Evolutionary conservation across 2,888 invertebrate genomes (phyloP).

Genomic region (Herminia tarsipennalis): DNA sequence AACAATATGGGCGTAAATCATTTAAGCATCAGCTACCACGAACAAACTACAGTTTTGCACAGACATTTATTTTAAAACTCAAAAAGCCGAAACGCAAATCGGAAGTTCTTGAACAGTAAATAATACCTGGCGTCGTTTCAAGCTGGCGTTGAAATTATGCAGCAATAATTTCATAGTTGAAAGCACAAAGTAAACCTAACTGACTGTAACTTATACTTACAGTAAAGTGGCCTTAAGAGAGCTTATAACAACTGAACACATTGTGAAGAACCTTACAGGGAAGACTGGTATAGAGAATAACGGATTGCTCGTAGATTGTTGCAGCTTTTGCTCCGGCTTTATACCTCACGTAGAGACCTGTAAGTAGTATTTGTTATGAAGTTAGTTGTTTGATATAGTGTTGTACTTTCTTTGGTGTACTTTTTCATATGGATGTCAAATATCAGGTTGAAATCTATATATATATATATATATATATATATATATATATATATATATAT

Average conservation of each 20-base stretch:
- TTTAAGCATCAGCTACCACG: no score
- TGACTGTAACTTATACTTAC: conserved; percentile 49
- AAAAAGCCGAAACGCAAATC: conserved; percentile 14
- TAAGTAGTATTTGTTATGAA: conserved; percentile 25
- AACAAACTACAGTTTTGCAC: no score
- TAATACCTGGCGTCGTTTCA: conserved; percentile 41
- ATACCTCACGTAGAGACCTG: conserved; percentile 21
- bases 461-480: no score
- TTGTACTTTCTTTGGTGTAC: no score
- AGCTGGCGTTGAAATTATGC: conserved; percentile 51
- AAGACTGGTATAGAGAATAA: conserved; percentile 41
- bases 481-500: no score
- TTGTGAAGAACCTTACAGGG: conserved; percentile 46
- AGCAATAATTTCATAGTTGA: conserved; percentile 59
- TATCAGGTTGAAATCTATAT: no score
- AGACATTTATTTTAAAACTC: conserved; percentile 1
- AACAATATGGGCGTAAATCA: no score
- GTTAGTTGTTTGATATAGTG: conserved; percentile 1
- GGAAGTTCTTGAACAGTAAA: conserved; percentile 39
- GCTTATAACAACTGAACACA: conserved; percentile 55
- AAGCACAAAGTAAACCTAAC: conserved; percentile 52
- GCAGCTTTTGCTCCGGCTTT: conserved; percentile 21
- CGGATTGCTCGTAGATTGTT: conserved; percentile 32
- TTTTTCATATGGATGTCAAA: no score
- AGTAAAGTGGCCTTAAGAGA: conserved; percentile 57